These are phyloP conservation scores for Ommatoiulus sabulosus DNA, from an alignment of 2,888 invertebrate species.

Conservation along the genomic window DNA sequence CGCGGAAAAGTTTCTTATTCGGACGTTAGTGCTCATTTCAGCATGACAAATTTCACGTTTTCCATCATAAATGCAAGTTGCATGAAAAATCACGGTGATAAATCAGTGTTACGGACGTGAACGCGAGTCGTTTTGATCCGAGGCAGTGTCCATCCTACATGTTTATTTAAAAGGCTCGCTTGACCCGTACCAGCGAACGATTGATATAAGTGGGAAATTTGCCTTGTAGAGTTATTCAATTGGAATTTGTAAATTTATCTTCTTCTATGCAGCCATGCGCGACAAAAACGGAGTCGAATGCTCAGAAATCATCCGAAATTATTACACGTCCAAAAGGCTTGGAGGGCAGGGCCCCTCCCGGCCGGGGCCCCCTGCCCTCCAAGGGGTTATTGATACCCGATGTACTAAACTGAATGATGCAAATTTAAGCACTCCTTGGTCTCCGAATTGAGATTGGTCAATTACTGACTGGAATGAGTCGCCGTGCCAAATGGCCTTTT, in stretches of 20 bases:
- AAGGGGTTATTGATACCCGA: conserved; percentile 42
- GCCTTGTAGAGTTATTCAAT: conserved; percentile 49
- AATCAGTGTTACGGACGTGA: conserved; percentile 20
- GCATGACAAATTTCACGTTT: conserved; percentile 37
- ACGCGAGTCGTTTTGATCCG: neutral
- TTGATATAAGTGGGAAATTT: conserved; percentile 47
- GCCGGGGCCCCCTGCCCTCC: no score
- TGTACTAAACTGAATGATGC: neutral
- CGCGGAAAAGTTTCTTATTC: neutral
- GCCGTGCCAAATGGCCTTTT: neutral
- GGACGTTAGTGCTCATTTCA: conserved; percentile 44
- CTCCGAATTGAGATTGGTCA: conserved; percentile 10
- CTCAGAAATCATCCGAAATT: neutral
- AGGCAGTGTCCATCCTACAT: conserved; percentile 11
- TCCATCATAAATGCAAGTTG: conserved; percentile 24
- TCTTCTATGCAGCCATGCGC: neutral
- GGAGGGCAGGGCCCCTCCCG: no score
- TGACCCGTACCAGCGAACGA: neutral
- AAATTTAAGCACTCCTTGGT: neutral
- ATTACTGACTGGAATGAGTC: neutral
- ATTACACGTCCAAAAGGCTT: conserved; percentile 45
- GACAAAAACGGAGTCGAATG: neutral
- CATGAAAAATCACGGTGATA: conserved; percentile 26
- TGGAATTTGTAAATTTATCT: conserved; percentile 26
- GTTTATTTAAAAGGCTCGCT: neutral